Percentiles rank a stretch among this genome's conserved stretches.
phyloP scores from a whole-genome alignment of 2,797 vertebrate species.

The Cygnus olor region DNA sequence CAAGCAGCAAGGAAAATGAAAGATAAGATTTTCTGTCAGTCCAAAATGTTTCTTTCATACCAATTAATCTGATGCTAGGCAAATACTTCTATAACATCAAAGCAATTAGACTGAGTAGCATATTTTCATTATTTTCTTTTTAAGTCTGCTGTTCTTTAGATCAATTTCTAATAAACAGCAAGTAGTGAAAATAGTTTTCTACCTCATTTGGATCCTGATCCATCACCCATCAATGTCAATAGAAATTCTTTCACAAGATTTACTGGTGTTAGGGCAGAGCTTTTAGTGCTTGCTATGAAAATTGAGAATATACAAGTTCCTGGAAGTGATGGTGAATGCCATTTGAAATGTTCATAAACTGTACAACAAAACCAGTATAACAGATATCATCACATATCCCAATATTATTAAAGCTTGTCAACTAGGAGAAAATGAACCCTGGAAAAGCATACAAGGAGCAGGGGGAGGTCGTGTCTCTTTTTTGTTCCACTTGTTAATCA shows the following conservation, averaged over 20 bases:
- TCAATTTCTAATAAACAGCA: neutral
- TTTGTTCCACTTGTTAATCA: neutral
- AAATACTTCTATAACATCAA: constrained; percentile 2
- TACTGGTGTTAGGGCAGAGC: neutral
- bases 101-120: neutral
- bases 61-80: neutral
- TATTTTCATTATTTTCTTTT: constrained; percentile 10
- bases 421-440: neutral
- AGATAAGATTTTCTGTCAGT: neutral
- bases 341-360: neutral
- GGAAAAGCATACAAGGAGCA: neutral
- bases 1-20: neutral
- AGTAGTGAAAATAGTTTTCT: constrained; percentile 15
- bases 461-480: neutral
- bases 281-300: neutral
- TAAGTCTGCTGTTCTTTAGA: neutral
- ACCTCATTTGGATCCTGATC: neutral
- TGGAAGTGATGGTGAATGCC: neutral
- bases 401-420: neutral
- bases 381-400: neutral
- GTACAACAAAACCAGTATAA: neutral
- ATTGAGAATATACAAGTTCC: neutral
- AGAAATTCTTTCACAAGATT: neutral
- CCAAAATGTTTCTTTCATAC: neutral
- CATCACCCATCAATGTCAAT: neutral